Evolutionary conservation across 1,140 invertebrate genomes (phyloP), one percentile per base, ranked within the genome.

Genomic region (Carcinoscorpius rotundicauda): DNA sequence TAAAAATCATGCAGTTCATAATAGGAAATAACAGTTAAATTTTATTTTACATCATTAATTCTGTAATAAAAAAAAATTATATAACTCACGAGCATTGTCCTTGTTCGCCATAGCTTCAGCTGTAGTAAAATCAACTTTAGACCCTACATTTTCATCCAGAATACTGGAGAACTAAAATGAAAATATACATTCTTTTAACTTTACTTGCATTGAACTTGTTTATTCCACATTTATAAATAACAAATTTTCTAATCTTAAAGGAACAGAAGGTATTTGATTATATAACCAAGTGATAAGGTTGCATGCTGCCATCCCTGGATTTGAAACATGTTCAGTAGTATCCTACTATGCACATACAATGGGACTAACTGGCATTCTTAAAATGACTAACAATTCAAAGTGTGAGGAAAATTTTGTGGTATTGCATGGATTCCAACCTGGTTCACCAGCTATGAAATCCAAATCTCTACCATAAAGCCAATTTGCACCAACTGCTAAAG

Each of bases 21-120:
- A 58, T 29, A 29, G 29, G 29, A 50, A 62, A 60, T 60, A 29
- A 63, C 3, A 8, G 5, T 60, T 64, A 9, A 52, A 3, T n/a
- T 60, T 60, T 50, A 8, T 60, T 29, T 50, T n/a, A n/a, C 5
- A 48, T 51, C n/a, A 64, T 52, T 8, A n/a, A 10, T 8, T 64
- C 51, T 49, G 8, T 50, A 11, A 62, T 61, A n/a, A 10, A 50
- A 63, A 57, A 52, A 5, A 63, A 64, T 49, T 29, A 48, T 49
- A 66, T 51, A 53, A 62, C 62, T 64, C 56, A 71, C 70, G 57
- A 51, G 70, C 64, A 59, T 71, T 71, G 63, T 71, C 68, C 62
- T 66, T 69, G 50, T 62, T 71, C 3, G 58, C 51, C 5, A 71
- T 60, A 49, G 70, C 66, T 59, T 69, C 53, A 64, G 81, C 82